Conservation (phyloP, 2,888 invertebrate species). For the Drosophila borealis region DNA sequence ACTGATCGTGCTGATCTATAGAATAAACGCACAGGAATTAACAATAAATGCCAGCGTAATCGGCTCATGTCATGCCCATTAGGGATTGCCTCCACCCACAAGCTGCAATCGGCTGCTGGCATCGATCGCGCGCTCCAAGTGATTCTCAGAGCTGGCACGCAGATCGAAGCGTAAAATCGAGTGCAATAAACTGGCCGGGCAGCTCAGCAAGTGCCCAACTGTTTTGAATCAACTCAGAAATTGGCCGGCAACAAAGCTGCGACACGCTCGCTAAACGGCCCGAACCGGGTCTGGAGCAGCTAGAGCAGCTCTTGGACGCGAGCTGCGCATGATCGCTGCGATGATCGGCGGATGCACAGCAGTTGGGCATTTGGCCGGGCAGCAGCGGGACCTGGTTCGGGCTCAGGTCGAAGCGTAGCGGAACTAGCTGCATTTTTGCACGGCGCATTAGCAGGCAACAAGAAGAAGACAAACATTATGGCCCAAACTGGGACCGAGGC, state of each 20-base stretch:
- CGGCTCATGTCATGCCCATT: slow-evolving; percentile 73
- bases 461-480: slow-evolving; percentile 51
- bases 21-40: slow-evolving; percentile 31
- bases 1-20: slow-evolving; percentile 36
- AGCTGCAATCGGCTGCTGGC: slow-evolving; percentile 20
- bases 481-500: slow-evolving; percentile 18
- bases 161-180: slow-evolving; percentile 73
- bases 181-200: slow-evolving; percentile 67
- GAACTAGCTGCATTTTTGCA: slow-evolving; percentile 63
- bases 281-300: not conserved
- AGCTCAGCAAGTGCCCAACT: slow-evolving; percentile 68
- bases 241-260: slow-evolving; percentile 51
- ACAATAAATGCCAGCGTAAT: slow-evolving; percentile 49
- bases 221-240: slow-evolving; percentile 52
- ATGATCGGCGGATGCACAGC: slow-evolving; percentile 60
- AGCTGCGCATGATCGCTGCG: slow-evolving; percentile 68
- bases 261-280: slow-evolving; percentile 56
- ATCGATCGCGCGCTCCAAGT: slow-evolving; percentile 34
- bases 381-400: slow-evolving; percentile 16
- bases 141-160: slow-evolving; percentile 25
- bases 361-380: slow-evolving; percentile 32
- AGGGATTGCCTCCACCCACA: slow-evolving; percentile 24
- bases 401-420: slow-evolving; percentile 14
- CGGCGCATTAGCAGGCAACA: slow-evolving; percentile 59
- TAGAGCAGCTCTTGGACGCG: slow-evolving; percentile 43